phyloP scores from a whole-genome alignment of 2,113 vertebrate species.

The Geococcyx californianus region DNA sequence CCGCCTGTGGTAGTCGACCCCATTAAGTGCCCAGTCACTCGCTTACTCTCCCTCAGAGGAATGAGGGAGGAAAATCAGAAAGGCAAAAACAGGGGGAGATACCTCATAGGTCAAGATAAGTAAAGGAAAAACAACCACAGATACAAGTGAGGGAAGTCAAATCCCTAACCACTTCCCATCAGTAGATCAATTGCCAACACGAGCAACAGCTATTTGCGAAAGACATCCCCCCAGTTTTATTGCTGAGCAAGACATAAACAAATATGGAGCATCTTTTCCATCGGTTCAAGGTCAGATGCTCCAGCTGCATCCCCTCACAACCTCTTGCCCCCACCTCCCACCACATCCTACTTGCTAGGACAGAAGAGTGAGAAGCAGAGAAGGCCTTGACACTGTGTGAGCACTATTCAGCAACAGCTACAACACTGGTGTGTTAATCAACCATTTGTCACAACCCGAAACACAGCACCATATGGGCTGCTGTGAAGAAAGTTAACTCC shows the following conservation, averaged over 20 bases:
- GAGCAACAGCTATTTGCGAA: neutral
- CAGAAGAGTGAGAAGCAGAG: neutral
- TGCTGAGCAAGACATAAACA: neutral
- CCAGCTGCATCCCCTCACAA: neutral
- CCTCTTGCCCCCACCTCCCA: neutral
- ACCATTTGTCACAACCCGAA: neutral
- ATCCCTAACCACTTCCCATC: neutral
- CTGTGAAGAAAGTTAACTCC: slow-evolving; percentile 18
- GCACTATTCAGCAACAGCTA: neutral
- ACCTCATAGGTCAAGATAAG: neutral
- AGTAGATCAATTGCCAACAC: neutral
- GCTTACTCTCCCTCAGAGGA: neutral
- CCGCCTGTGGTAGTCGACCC: neutral
- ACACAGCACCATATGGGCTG: slow-evolving; percentile 32
- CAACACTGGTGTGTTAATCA: neutral
- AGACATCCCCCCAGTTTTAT: neutral
- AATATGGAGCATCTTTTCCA: neutral
- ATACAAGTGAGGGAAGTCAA: neutral
- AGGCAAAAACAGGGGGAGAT: neutral
- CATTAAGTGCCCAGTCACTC: neutral
- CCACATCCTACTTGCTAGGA: neutral
- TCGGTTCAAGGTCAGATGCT: neutral
- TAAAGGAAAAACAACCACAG: neutral
- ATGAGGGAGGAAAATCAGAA: neutral
- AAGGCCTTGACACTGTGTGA: neutral